Evolutionary conservation across 2,888 invertebrate genomes (phyloP).

Genomic region (Nomada lathburiana): DNA sequence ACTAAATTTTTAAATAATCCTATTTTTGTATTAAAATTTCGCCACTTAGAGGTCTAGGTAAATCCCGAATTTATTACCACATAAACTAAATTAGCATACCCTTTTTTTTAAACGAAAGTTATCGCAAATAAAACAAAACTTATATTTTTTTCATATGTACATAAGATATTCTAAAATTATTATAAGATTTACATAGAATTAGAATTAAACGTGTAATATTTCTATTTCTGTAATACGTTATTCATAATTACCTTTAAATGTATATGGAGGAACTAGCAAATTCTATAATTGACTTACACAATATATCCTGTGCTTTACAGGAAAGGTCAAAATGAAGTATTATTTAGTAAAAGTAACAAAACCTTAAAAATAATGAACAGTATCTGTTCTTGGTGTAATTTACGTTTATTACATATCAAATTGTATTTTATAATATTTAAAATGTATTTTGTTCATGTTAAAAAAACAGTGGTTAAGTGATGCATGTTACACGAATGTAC

Average conservation of each 20-base stretch:
- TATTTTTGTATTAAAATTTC: conserved; percentile 6
- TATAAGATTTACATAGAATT: conserved; percentile 18
- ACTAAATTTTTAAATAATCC: conserved; percentile 6
- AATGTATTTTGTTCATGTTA: conserved; percentile 39
- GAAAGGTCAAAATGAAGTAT: conserved; percentile 20
- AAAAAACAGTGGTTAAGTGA: conserved; percentile 28
- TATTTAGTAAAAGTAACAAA: neutral
- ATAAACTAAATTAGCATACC: neutral
- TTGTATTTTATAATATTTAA: conserved; percentile 33
- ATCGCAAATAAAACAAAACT: conserved; percentile 1
- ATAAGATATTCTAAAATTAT: conserved; percentile 27
- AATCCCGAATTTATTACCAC: conserved; percentile 2
- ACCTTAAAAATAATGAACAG: neutral
- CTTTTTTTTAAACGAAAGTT: too few relatives aligned
- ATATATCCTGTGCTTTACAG: conserved; percentile 15
- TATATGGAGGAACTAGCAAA: conserved; percentile 10
- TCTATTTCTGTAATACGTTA: conserved; percentile 27
- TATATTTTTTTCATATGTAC: conserved; percentile 42
- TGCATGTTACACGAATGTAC: conserved; percentile 5
- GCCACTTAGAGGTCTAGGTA: neutral
- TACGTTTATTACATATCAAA: conserved; percentile 29
- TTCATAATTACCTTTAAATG: conserved; percentile 29
- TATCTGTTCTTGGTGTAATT: conserved; percentile 27
- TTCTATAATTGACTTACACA: conserved; percentile 15
- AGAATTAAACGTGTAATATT: conserved; percentile 28